Conservation (phyloP, 2,113 vertebrate species). For the Vireo altiloquus region DNA sequence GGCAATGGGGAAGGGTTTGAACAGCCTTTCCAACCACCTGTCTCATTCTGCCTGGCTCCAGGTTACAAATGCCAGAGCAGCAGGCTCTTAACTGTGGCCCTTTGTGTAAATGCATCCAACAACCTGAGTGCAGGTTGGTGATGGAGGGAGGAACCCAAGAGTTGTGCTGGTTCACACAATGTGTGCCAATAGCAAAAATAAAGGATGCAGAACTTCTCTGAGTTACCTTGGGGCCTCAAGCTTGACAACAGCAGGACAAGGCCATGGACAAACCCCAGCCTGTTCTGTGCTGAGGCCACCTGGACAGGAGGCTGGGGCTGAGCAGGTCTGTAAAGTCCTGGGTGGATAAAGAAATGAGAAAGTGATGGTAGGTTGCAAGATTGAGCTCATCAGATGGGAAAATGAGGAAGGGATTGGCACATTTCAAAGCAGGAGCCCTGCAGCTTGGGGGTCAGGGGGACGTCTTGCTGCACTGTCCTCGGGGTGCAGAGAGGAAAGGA, state of each 20-base stretch:
- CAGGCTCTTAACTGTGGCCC: background rate
- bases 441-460: background rate
- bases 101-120: background rate
- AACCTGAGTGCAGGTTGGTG: background rate
- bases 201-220: background rate
- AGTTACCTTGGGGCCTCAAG: background rate
- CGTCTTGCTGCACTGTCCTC: background rate
- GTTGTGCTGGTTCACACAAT: rapidly evolving
- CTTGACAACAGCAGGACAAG: no score
- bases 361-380: background rate
- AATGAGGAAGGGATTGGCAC: background rate
- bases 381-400: background rate
- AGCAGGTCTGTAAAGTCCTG: background rate
- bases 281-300: background rate
- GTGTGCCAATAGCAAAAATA: background rate
- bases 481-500: background rate
- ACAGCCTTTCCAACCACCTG: background rate
- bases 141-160: background rate
- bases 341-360: background rate
- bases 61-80: background rate
- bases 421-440: background rate
- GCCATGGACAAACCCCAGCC: background rate
- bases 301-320: background rate
- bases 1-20: rapidly evolving
- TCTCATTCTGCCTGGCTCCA: background rate